Evolutionary conservation across 2,113 vertebrate genomes (phyloP).

Genomic region (Arizona elegans): DNA sequence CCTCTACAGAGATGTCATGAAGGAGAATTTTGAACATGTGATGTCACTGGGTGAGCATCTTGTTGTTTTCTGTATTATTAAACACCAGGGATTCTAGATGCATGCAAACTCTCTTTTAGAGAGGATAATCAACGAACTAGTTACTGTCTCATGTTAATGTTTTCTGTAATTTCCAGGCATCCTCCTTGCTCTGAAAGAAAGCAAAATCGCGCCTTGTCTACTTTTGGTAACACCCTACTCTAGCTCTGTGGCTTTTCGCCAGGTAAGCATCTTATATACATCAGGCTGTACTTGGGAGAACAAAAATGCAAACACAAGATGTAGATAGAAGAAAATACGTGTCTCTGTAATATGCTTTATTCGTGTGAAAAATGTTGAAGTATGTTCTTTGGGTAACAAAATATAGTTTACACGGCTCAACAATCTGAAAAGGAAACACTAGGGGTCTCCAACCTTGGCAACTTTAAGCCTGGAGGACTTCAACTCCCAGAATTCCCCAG

Average conservation of each 20-base stretch:
- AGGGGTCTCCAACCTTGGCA: background rate
- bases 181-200: background rate
- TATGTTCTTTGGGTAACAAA: background rate
- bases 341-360: background rate
- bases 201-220: background rate
- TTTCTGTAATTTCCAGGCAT: background rate
- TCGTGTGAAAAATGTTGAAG: background rate
- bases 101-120: background rate
- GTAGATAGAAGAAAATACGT: background rate
- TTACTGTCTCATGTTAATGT: background rate
- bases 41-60: constrained; percentile 55
- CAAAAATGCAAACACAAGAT: background rate
- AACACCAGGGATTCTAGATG: background rate
- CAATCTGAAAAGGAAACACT: background rate
- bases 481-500: too few relatives aligned
- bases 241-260: background rate
- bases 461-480: too few relatives aligned
- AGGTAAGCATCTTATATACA: background rate
- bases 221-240: background rate
- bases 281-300: background rate
- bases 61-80: background rate
- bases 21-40: constrained; percentile 53
- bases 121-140: background rate
- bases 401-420: background rate
- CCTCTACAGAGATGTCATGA: constrained; percentile 54